Conservation (phyloP, 2,888 invertebrate species). For the Pachliopta kotzebuea region DNA sequence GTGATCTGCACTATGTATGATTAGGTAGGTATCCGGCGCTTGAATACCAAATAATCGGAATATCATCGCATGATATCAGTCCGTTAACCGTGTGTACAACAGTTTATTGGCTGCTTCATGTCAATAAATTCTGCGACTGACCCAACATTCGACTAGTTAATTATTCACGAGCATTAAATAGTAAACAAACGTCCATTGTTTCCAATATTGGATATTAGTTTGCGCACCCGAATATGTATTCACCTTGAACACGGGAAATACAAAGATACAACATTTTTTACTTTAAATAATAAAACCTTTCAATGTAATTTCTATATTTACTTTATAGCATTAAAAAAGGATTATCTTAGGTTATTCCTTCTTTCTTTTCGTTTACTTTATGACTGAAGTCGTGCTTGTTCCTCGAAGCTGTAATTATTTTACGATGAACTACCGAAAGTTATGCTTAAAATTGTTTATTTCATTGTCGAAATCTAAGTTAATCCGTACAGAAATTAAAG, state of each 20-base stretch:
- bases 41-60: slow-evolving; percentile 26
- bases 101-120: slow-evolving; percentile 15
- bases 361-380: too few species aligned
- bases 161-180: slow-evolving; percentile 31
- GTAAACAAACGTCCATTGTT: slow-evolving; percentile 30
- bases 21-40: slow-evolving; percentile 26
- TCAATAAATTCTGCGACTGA: slow-evolving; percentile 27
- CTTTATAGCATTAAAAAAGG: too few species aligned
- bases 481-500: too few species aligned
- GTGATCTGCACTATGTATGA: slow-evolving; percentile 38
- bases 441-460: too few species aligned
- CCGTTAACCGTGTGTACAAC: slow-evolving; percentile 19
- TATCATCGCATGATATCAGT: slow-evolving; percentile 24
- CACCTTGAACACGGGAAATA: slow-evolving; percentile 33
- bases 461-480: too few species aligned
- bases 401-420: too few species aligned
- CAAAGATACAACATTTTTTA: slow-evolving; percentile 15
- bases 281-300: background rate
- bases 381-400: too few species aligned
- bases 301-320: background rate
- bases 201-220: slow-evolving; percentile 33
- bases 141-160: slow-evolving; percentile 21
- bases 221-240: slow-evolving; percentile 24
- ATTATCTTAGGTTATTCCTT: too few species aligned
- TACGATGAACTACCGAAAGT: too few species aligned